phyloP scores from a whole-genome alignment of 2,797 vertebrate species.

The Eulemur coronatus region DNA sequence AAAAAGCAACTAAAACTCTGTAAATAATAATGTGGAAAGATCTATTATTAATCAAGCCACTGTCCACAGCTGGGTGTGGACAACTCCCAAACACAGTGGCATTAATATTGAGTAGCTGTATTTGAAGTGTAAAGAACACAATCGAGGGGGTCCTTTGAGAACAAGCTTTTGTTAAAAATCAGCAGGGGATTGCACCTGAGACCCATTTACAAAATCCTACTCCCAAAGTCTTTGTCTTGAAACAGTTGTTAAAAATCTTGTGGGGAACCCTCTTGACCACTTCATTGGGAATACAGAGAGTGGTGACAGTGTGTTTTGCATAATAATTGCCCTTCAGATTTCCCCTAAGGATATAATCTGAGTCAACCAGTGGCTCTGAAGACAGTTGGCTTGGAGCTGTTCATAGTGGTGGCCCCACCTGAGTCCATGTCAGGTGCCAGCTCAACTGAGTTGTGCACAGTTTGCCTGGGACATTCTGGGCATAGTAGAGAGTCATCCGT shows the following conservation, averaged over 20 bases:
- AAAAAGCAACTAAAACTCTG: constrained; percentile 51
- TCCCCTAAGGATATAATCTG: not conserved
- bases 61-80: not conserved
- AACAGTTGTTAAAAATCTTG: not conserved
- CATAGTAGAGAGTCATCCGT: not conserved
- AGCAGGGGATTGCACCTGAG: not conserved
- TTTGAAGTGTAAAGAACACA: constrained; percentile 30
- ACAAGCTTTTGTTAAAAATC: not conserved
- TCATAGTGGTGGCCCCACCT: accelerated
- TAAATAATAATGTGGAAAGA: constrained; percentile 28
- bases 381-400: not conserved
- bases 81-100: not conserved
- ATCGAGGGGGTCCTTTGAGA: not conserved
- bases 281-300: not conserved
- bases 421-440: not conserved
- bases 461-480: not conserved
- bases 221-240: not conserved
- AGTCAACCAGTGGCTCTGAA: not conserved
- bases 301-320: not conserved
- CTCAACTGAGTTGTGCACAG: not conserved
- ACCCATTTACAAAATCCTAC: not conserved
- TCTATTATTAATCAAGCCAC: constrained; percentile 35
- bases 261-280: not conserved
- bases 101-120: constrained; percentile 21
- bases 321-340: not conserved